Conservation (phyloP, 53 echinoderm and acorn worm species). For the Pentamera pediparva region DNA sequence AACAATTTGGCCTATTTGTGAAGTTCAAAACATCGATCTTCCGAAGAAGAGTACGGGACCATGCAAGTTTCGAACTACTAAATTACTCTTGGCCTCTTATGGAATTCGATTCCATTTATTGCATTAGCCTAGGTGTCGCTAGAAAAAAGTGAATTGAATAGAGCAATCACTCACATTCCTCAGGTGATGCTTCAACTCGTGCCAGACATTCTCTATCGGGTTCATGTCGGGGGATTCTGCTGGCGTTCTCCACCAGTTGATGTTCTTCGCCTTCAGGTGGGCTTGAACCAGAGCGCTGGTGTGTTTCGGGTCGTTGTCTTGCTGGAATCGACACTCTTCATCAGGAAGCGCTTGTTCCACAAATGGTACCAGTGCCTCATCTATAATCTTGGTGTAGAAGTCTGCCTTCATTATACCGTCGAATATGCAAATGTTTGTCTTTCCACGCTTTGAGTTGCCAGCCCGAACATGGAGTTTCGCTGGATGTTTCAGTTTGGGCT, state of each 20-base stretch:
- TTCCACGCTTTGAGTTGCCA: slow-evolving; percentile 28
- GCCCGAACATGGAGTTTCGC: slow-evolving; percentile 43
- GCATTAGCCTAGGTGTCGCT: too few species aligned
- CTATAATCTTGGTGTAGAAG: slow-evolving; percentile 26
- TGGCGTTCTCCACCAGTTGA: slow-evolving; percentile 52
- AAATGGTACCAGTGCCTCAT: slow-evolving; percentile 39
- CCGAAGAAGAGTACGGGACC: too few species aligned
- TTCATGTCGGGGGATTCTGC: slow-evolving; percentile 53
- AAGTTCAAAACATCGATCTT: too few species aligned
- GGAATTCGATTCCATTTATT: too few species aligned
- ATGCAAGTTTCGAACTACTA: too few species aligned
- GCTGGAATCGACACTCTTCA: slow-evolving; percentile 40
- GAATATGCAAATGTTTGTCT: slow-evolving; percentile 26
- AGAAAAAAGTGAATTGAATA: too few species aligned
- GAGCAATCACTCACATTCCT: slow-evolving; percentile 17
- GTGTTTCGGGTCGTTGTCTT: slow-evolving; percentile 56
- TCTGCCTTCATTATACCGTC: slow-evolving; percentile 35
- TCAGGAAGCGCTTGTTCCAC: slow-evolving; percentile 3
- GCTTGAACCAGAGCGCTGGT: neutral
- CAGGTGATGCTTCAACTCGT: slow-evolving; percentile 34
- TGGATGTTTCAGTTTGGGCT: slow-evolving; percentile 32
- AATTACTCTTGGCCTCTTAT: too few species aligned
- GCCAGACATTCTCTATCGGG: slow-evolving; percentile 51
- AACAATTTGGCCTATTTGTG: too few species aligned
- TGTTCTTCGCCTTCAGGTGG: neutral